Conservation (phyloP, 2,888 invertebrate genomes). For the Epinotia nisella region DNA sequence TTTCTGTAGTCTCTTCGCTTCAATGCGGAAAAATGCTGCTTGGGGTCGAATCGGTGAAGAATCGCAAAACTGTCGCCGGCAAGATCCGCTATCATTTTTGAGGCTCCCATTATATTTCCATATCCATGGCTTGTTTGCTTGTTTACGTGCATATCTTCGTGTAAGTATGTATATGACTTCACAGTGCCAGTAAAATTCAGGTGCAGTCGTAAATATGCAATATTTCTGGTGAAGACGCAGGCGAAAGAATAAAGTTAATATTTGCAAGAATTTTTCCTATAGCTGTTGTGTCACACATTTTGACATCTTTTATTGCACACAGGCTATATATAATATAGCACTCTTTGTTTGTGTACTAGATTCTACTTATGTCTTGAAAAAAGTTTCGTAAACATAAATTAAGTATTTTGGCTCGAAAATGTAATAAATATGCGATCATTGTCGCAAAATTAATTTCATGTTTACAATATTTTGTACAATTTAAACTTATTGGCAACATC, state of each 20-base stretch:
- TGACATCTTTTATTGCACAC: no score
- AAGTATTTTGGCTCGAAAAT: no score
- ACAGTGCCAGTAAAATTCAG: conserved; percentile 18
- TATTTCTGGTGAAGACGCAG: neutral
- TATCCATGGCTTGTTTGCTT: neutral
- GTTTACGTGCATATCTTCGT: neutral
- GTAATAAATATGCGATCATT: no score
- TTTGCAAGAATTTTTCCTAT: conserved; percentile 2
- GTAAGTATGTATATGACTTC: neutral
- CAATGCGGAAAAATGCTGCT: no score
- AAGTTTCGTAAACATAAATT: no score
- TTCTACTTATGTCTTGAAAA: no score
- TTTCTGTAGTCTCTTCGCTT: no score
- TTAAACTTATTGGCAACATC: conserved; percentile 12
- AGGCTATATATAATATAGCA: no score
- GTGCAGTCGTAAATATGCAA: conserved; percentile 15
- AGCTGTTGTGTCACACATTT: neutral
- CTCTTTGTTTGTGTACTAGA: no score
- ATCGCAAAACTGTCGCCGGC: no score
- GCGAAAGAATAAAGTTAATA: conserved; percentile 1
- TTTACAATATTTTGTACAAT: neutral
- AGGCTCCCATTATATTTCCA: neutral
- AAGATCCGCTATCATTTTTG: neutral
- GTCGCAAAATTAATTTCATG: no score
- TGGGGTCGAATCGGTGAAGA: no score